phyloP scores from a whole-genome alignment of 2,113 vertebrate genomes.

The Lanius collurio region DNA sequence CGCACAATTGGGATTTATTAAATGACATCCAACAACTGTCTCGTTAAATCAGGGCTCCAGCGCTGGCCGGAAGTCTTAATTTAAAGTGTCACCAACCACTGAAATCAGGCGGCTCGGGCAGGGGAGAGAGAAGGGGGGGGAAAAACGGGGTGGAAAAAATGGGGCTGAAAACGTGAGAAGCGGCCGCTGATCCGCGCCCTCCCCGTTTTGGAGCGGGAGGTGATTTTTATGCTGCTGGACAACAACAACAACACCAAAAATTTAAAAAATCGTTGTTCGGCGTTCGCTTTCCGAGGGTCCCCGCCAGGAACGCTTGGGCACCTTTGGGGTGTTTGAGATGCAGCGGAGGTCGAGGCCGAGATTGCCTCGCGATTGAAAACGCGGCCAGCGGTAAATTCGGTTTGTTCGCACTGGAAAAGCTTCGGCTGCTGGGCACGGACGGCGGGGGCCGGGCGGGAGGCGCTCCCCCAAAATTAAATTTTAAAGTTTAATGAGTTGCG shows the following conservation, averaged over 20 bases:
- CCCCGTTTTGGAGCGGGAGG: not conserved
- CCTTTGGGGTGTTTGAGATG: slow-evolving; percentile 45
- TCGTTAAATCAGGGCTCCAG: slow-evolving; percentile 42
- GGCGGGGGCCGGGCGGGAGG: slow-evolving; percentile 63
- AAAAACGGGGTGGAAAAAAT: not conserved
- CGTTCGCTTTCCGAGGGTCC: not conserved
- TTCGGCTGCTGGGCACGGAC: slow-evolving; percentile 75
- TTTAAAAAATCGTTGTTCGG: not conserved
- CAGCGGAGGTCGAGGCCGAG: slow-evolving; percentile 80
- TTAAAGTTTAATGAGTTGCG: slow-evolving; percentile 85
- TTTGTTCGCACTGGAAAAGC: slow-evolving; percentile 66
- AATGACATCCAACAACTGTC: no score
- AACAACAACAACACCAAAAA: not conserved
- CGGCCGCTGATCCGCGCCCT: not conserved
- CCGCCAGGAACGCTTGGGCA: not conserved
- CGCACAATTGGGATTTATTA: no score
- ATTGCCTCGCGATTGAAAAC: slow-evolving; percentile 79
- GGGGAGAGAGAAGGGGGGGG: no score
- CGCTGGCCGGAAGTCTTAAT: slow-evolving; percentile 32
- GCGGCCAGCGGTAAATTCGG: slow-evolving; percentile 35
- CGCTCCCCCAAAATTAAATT: slow-evolving; percentile 84
- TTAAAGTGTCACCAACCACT: slow-evolving; percentile 40
- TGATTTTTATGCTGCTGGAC: not conserved
- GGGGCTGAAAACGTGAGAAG: not conserved
- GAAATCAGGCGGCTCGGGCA: not conserved